Percentiles rank a stretch among this genome's conserved stretches.
phyloP scores from a whole-genome alignment of 1,140 invertebrate genomes.

The Galendromus occidentalis region DNA sequence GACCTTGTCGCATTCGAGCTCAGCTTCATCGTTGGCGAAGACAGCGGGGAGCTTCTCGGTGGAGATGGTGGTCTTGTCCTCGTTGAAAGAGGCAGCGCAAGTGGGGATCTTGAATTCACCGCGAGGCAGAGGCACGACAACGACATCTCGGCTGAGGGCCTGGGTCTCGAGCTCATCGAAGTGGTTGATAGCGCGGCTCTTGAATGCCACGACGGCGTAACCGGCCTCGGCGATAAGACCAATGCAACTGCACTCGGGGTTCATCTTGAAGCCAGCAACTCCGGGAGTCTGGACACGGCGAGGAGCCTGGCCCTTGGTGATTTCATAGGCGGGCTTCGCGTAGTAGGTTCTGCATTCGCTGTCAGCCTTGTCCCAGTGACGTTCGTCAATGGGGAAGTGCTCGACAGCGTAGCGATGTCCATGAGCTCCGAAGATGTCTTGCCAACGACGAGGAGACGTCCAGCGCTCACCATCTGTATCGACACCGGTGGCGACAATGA shows the following conservation, averaged over 20 bases:
- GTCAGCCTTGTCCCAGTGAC: not conserved
- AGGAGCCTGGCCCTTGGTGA: not conserved
- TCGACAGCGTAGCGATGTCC: not conserved
- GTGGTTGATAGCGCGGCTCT: not conserved
- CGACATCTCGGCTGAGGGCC: not conserved
- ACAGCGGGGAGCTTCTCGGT: not conserved
- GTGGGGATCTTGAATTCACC: not conserved
- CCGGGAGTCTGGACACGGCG: not conserved
- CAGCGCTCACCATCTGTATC: not conserved
- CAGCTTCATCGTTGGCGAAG: not conserved
- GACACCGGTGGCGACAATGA: slow-evolving; percentile 1
- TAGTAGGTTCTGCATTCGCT: not conserved
- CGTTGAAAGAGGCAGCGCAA: not conserved
- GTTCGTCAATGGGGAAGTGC: not conserved
- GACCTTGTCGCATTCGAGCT: not conserved
- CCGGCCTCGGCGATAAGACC: not conserved
- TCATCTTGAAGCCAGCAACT: not conserved
- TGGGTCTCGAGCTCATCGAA: not conserved
- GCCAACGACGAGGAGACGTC: slow-evolving; percentile 3
- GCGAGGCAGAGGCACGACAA: not conserved
- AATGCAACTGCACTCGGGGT: not conserved
- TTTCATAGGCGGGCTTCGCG: not conserved
- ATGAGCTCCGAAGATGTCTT: not conserved
- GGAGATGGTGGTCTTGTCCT: not conserved
- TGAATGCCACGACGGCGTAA: not conserved